Conservation (phyloP, 30 jellyfish, hydroid and myxozoan species). For the Aurelia coerulea region DNA sequence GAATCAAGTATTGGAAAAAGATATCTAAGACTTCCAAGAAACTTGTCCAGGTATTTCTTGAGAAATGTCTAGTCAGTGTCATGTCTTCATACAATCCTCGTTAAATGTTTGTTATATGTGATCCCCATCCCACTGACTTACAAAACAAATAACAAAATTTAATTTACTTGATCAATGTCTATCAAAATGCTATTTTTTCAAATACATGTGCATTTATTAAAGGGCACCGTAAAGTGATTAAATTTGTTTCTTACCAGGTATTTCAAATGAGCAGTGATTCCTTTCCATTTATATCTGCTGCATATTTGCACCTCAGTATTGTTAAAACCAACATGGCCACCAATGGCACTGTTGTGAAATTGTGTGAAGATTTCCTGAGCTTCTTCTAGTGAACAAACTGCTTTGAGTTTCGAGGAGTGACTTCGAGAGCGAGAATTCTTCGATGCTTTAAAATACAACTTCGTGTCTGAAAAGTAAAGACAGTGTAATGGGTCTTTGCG, state of each 20-base stretch:
- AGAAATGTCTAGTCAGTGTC: too few species aligned
- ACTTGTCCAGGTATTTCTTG: too few species aligned
- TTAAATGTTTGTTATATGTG: too few species aligned
- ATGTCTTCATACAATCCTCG: too few species aligned
- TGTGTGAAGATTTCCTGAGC: slow-evolving; percentile 13
- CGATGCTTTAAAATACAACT: neutral
- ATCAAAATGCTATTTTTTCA: too few species aligned
- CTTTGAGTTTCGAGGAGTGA: slow-evolving; percentile 10
- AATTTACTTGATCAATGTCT: too few species aligned
- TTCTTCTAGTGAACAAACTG: slow-evolving; percentile 20
- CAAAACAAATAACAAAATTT: too few species aligned
- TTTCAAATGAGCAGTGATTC: slow-evolving; percentile 27
- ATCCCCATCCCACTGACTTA: too few species aligned
- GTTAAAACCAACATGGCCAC: slow-evolving; percentile 35
- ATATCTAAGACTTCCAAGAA: too few species aligned
- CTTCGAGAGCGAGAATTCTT: slow-evolving; percentile 6
- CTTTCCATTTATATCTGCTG: slow-evolving; percentile 22
- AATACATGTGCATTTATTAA: too few species aligned
- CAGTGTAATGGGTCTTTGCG: neutral
- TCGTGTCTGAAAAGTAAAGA: slow-evolving; percentile 4
- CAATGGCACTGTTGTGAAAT: slow-evolving; percentile 44
- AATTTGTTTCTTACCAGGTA: slow-evolving; percentile 4
- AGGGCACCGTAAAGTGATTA: too few species aligned
- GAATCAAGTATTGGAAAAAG: too few species aligned
- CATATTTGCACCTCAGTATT: slow-evolving; percentile 20